Conservation (phyloP, 2,888 invertebrate species). For the Polydrusus tereticollis region DNA sequence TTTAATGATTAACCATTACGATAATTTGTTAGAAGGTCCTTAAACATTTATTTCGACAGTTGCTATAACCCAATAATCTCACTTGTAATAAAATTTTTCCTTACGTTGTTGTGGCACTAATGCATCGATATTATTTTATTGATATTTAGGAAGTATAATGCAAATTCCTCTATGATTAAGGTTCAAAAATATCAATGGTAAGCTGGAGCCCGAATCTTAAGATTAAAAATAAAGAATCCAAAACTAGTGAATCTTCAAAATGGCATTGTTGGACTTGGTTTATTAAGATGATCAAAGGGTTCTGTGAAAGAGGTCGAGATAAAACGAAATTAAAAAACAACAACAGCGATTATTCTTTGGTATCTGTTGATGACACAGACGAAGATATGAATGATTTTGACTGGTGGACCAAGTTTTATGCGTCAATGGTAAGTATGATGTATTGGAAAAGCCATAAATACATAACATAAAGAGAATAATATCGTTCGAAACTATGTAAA, state of each 20-base stretch:
- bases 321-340: not conserved
- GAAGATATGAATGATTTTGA: constrained; percentile 66
- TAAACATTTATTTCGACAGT: too few relatives aligned
- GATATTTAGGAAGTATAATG: too few relatives aligned
- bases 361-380: constrained; percentile 33
- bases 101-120: too few relatives aligned
- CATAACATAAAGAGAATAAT: too few relatives aligned
- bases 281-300: not conserved
- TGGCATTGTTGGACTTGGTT: constrained; percentile 16
- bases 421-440: constrained; percentile 58
- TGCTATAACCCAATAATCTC: too few relatives aligned
- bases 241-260: not conserved
- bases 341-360: constrained; percentile 39
- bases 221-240: not conserved
- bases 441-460: too few relatives aligned
- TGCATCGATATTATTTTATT: too few relatives aligned
- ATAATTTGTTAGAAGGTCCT: too few relatives aligned
- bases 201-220: constrained; percentile 16
- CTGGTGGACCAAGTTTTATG: constrained; percentile 73
- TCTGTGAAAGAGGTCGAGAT: not conserved
- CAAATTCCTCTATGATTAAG: too few relatives aligned
- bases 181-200: constrained; percentile 30
- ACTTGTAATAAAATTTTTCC: too few relatives aligned
- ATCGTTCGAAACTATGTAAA: too few relatives aligned
- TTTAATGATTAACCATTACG: too few relatives aligned